These are phyloP conservation scores for Xerus rutilus DNA, from an alignment of 2,797 vertebrate genomes.

Conservation along the genomic window DNA sequence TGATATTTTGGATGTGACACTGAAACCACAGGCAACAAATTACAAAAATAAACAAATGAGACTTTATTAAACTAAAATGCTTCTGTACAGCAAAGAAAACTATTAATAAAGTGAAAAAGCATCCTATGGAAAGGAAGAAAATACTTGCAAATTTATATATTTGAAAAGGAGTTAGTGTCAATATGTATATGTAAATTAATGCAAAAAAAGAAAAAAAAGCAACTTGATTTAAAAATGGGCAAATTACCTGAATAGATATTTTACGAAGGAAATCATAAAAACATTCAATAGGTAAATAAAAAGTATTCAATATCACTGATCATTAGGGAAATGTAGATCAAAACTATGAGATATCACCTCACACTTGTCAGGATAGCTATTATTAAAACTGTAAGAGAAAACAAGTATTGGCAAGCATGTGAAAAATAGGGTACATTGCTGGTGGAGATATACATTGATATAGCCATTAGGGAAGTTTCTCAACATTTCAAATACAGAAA, in stretches of 20 bases:
- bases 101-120: neutral
- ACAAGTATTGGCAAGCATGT: neutral
- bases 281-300: too few relatives aligned
- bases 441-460: too few relatives aligned
- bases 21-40: too few relatives aligned
- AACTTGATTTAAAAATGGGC: neutral
- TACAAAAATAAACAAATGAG: too few relatives aligned
- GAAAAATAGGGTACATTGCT: neutral
- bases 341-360: neutral
- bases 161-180: neutral
- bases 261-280: neutral
- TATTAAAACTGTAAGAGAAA: neutral
- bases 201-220: neutral
- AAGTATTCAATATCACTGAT: too few relatives aligned
- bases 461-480: too few relatives aligned
- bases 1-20: neutral
- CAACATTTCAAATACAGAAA: too few relatives aligned
- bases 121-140: neutral
- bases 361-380: neutral
- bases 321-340: too few relatives aligned
- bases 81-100: neutral
- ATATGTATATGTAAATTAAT: neutral
- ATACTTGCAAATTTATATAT: neutral
- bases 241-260: neutral
- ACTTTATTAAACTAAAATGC: too few relatives aligned